Base-by-base conservation (phyloP, 2,797 vertebrate species). In the Amblyopsis hoosieri region DNA sequence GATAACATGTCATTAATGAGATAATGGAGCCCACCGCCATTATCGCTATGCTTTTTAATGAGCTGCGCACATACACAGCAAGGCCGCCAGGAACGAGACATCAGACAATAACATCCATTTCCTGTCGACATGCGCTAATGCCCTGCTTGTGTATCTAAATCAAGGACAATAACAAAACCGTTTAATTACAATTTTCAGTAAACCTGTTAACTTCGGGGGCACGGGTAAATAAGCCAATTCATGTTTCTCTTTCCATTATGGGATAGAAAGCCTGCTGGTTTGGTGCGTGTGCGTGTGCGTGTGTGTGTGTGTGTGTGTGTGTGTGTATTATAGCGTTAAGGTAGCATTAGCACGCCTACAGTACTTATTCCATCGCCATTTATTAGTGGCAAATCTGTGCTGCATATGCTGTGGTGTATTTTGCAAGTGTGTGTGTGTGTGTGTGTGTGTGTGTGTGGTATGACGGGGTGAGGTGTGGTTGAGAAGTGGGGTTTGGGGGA, bases 1-100 rank as follows among this genome's bases (percentile, higher is more conserved):
- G 72, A 83, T 74, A 79, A 74, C 75, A 80, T 77, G 86, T 82
- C 81, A 83, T 88, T 85, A 83, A 66, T 62, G 11, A 76, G 80
- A 88, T 85, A 81, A 90, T 87, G 78, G 82, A 72, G 82, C 79
- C 75, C 78, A 78, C 85, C 81, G 76, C 73, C 82, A 85, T 90
- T 88, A 87, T 81, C 68, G 7, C 69, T 33, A 76, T 74, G 84
- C 71, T 64, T 86, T 86, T 83, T 87, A 89, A 88, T 84, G 83
- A 89, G 87, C 67, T 78, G 75, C 82, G 74, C 78, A 86, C 77
- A 85, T 83, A 75, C 64, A 56, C 62, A 50, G 67, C 73, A 55
- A 8, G 4, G 79, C 82, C 83, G 72, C 79, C 63, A 71, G 86
- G 82, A 84, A 85, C 69, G 78, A 80, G 74, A 71, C 75, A 67